Conservation (phyloP, 2,797 vertebrate genomes). For the Propithecus perrieri region DNA sequence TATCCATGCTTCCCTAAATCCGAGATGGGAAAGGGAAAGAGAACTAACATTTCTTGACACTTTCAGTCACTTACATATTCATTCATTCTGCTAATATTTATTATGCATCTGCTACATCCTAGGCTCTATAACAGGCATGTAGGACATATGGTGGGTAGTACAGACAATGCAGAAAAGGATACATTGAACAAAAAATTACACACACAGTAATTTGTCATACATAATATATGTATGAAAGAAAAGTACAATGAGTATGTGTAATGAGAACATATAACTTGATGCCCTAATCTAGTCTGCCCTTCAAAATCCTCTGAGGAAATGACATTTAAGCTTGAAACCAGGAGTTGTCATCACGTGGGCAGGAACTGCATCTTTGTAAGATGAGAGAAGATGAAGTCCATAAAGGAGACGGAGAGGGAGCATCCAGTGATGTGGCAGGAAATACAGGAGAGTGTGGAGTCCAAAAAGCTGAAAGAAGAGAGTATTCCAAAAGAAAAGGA, state of each 20-base stretch:
- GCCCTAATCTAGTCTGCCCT: not conserved
- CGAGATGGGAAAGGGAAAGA: not conserved
- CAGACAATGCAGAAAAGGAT: not conserved
- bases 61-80: not conserved
- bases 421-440: not conserved
- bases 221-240: not conserved
- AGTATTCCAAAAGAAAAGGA: not conserved
- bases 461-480: constrained; percentile 3
- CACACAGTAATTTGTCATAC: not conserved
- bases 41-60: not conserved
- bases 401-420: not conserved
- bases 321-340: not conserved
- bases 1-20: not conserved
- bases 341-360: not conserved
- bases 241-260: not conserved
- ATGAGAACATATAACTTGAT: not conserved
- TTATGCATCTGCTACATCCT: not conserved
- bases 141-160: not conserved
- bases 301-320: not conserved
- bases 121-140: not conserved
- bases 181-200: not conserved
- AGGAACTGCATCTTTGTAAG: not conserved
- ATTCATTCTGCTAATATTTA: not conserved
- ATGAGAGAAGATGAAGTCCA: not conserved
- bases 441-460: not conserved